Conservation (phyloP, 1,140 invertebrate genomes). For the Phthorimaea operculella region DNA sequence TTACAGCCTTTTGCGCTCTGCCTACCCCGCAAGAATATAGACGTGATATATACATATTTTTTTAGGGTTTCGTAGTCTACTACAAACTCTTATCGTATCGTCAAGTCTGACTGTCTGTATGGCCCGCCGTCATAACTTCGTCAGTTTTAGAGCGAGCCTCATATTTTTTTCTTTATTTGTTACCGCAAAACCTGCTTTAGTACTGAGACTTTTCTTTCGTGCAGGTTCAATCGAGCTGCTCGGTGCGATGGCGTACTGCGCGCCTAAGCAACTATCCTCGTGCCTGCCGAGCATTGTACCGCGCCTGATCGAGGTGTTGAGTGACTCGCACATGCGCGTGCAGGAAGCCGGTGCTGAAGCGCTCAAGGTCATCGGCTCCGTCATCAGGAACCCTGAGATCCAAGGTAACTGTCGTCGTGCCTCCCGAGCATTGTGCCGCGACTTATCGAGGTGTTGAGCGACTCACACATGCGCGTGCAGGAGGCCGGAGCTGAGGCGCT, state of each 20-base stretch:
- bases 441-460: slow-evolving; percentile 95
- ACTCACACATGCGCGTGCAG: slow-evolving; percentile 99
- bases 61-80: no score
- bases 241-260: slow-evolving; percentile 98
- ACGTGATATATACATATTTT: no score
- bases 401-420: slow-evolving; percentile 97
- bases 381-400: slow-evolving; percentile 98
- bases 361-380: slow-evolving; percentile 95
- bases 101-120: no score
- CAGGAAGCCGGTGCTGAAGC: slow-evolving; percentile 96
- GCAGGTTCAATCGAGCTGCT: slow-evolving; percentile 95
- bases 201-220: no score
- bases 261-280: slow-evolving; percentile 97
- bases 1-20: no score
- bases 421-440: slow-evolving; percentile 99
- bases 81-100: no score
- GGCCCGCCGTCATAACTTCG: no score
- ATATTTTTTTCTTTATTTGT: no score
- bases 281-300: slow-evolving; percentile 98
- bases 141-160: no score
- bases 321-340: slow-evolving; percentile 98
- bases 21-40: no score
- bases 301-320: slow-evolving; percentile 96
- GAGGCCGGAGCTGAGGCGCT: slow-evolving; percentile 95
- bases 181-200: no score